Base-by-base conservation (phyloP, 2,888 invertebrate genomes). In the Tholera decimalis region DNA sequence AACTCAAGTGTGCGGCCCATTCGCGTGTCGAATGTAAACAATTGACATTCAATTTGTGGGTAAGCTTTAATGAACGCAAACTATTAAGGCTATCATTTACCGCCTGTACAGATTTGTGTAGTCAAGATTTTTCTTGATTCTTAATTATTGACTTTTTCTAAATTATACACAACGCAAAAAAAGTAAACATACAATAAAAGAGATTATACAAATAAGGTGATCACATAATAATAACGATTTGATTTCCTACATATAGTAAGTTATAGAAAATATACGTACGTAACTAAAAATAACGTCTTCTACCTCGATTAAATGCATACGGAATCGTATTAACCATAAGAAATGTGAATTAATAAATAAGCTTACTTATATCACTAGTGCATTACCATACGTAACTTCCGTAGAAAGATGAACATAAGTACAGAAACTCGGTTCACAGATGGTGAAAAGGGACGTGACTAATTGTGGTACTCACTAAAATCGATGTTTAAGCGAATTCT, bases 1-100 rank as follows among this genome's bases (percentile, higher is more conserved):
- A 79, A 67, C 75, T 81, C 81, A 77, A 80, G 83, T 84, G 78
- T 75, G 79, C 77, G 73, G 78, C 65, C 70, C 81, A 80, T 79
- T 80, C 78, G 82, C 74, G 79, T 76, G 83, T 77, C 79, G 75
- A 83, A 83, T 82, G 87, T 88, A 87, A 88, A 88, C 86, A 87
- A 85, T 80, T 83, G 78, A 81, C 77, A 83, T 80, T 79, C 73
- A 77, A 81, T 83, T 80, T 77, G 86, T 82, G 88, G 88, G 88
- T 88, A 87, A 85, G 83, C 85, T 76, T 82, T 57, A 77, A 72
- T 72, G 66, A 82, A 83, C 67, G 72, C 80, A 82, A 79, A 71
- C 79, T 83, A 83, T 70, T 73, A 81, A 80, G 79, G 80, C 80
- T 82, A 83, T 84, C 82, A 76, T 62, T 85, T 83, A 85, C 84